Conservation (phyloP, 2,797 vertebrate species). For the Schizopygopsis malacanthus region DNA sequence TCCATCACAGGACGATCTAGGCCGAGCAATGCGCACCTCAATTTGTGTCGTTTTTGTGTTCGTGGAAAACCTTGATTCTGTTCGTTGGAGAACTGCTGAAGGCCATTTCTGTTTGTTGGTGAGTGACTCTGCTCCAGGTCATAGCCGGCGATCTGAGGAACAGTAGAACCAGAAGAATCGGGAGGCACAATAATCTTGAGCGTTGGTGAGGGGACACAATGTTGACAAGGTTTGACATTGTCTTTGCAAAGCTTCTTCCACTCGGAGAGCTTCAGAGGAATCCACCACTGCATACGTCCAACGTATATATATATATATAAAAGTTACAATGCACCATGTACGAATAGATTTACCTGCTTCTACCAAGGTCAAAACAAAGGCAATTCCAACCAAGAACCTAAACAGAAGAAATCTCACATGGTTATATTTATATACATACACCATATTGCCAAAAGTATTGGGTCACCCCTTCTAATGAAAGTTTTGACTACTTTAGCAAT, state of each 20-base stretch:
- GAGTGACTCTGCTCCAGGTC: slow-evolving; percentile 58
- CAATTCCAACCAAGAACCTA: slow-evolving; percentile 68
- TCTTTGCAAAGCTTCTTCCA: slow-evolving; percentile 57
- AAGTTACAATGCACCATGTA: slow-evolving; percentile 46
- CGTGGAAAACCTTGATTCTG: slow-evolving; percentile 56
- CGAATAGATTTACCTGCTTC: slow-evolving; percentile 41
- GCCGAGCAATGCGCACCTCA: slow-evolving; percentile 58
- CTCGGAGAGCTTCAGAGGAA: slow-evolving; percentile 44
- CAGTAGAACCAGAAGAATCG: slow-evolving; percentile 59
- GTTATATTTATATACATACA: not conserved
- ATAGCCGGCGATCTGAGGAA: slow-evolving; percentile 56
- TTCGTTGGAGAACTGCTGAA: slow-evolving; percentile 63
- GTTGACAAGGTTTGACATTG: slow-evolving; percentile 57
- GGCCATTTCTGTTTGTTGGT: slow-evolving; percentile 58
- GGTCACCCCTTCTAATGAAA: no score
- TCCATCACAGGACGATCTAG: slow-evolving; percentile 39
- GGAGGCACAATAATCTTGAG: slow-evolving; percentile 67
- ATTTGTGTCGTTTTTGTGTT: slow-evolving; percentile 54
- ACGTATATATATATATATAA: slow-evolving; percentile 51
- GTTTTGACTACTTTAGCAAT: no score
- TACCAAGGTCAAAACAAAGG: slow-evolving; percentile 46
- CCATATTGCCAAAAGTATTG: no score
- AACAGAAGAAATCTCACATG: slow-evolving; percentile 69
- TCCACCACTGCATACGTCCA: slow-evolving; percentile 37
- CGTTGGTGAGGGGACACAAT: slow-evolving; percentile 59